These are phyloP conservation scores for Archocentrus centrarchus DNA, from an alignment of 2,113 vertebrate species.

Conservation along the genomic window DNA sequence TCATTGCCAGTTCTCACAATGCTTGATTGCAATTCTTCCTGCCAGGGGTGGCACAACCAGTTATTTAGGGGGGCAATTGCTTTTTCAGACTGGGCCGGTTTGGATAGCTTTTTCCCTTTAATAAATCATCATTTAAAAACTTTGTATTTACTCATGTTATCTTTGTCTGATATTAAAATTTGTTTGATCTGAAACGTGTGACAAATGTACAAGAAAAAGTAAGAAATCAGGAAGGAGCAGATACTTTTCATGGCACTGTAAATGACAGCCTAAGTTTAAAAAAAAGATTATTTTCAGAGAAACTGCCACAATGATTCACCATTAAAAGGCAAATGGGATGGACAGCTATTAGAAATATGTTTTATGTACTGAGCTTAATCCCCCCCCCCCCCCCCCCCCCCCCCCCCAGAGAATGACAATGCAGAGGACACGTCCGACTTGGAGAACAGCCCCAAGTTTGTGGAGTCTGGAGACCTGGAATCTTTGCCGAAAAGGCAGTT, in stretches of 20 bases:
- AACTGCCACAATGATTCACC: not conserved
- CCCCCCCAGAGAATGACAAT: conserved; percentile 58
- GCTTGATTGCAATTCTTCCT: not conserved
- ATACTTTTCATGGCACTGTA: fast-evolving
- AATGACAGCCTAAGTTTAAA: fast-evolving
- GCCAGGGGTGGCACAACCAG: not conserved
- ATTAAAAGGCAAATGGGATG: not conserved
- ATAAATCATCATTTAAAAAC: not conserved
- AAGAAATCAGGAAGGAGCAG: fast-evolving
- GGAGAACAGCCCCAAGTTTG: conserved; percentile 72
- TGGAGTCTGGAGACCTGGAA: conserved; percentile 60
- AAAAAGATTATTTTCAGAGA: fast-evolving
- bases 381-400: too few species aligned
- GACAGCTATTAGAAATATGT: not conserved
- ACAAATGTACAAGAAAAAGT: fast-evolving
- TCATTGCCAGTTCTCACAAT: too few species aligned
- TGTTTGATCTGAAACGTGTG: not conserved
- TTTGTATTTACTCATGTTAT: not conserved
- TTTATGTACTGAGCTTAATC: fast-evolving
- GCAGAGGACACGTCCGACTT: conserved; percentile 53
- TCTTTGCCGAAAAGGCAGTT: conserved; percentile 75
- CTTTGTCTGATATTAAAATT: not conserved
- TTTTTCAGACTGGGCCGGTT: not conserved
- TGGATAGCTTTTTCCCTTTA: not conserved
- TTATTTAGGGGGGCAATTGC: not conserved